phyloP scores from a whole-genome alignment of 2,888 invertebrate genomes.

The Himalopsyche kuldschensis region DNA sequence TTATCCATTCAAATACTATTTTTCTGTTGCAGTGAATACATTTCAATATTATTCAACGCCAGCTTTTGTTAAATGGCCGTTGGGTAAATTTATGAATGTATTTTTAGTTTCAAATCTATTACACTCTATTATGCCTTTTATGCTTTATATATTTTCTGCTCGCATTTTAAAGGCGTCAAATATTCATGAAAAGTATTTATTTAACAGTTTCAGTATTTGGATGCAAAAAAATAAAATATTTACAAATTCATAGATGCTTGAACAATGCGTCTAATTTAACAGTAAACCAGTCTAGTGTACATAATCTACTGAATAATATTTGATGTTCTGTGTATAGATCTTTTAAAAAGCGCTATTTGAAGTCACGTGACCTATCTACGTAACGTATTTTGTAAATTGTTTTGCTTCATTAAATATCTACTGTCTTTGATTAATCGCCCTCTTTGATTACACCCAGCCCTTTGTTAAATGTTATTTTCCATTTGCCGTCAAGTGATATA shows the following conservation, averaged over 20 bases:
- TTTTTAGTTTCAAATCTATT: not conserved
- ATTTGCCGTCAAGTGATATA: conserved; percentile 9
- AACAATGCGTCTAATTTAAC: not conserved
- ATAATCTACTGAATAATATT: not conserved
- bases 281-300: not conserved
- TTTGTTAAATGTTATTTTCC: conserved; percentile 15
- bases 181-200: no score
- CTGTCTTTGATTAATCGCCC: conserved; percentile 29
- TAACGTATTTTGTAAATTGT: not conserved
- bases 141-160: not conserved
- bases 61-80: not conserved
- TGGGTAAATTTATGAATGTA: not conserved
- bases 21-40: not conserved
- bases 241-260: not conserved
- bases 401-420: conserved; percentile 5
- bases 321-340: not conserved
- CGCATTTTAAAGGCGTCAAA: no score
- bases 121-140: not conserved
- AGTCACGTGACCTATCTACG: not conserved
- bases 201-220: no score
- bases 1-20: not conserved
- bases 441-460: conserved; percentile 26
- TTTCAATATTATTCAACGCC: not conserved
- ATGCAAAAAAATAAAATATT: not conserved
- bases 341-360: not conserved